A percentile compares a stretch with the other conserved stretches of the same genome.
These are phyloP conservation scores for Pipistrellus kuhlii DNA, from an alignment of 2,797 vertebrate genomes.

Conservation along the genomic window DNA sequence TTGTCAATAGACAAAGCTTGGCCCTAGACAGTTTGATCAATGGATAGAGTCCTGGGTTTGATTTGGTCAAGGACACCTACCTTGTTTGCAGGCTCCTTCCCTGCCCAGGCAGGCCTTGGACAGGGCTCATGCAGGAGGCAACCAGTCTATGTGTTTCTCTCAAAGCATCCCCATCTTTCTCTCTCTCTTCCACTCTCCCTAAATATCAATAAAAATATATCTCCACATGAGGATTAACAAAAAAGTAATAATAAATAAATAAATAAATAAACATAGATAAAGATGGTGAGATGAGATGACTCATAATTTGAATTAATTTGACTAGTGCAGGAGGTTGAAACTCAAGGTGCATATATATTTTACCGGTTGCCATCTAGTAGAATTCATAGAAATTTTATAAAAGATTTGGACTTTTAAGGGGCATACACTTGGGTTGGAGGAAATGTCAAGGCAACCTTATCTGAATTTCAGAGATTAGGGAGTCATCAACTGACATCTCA, in stretches of 20 bases:
- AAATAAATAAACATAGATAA: background rate
- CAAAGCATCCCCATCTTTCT: no score
- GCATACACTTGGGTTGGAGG: background rate
- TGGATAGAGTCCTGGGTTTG: no score
- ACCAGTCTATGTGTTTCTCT: no score
- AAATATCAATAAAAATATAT: no score
- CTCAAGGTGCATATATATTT: background rate
- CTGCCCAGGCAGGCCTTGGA: no score
- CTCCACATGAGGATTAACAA: no score
- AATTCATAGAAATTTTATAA: background rate
- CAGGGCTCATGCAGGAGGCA: no score
- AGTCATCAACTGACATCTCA: background rate
- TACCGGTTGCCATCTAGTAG: background rate
- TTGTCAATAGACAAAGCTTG: background rate
- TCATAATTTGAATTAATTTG: background rate
- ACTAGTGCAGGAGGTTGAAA: background rate
- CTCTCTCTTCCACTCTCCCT: no score
- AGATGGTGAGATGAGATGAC: background rate
- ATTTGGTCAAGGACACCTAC: no score
- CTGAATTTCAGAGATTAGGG: background rate
- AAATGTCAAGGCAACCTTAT: background rate
- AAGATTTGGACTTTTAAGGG: background rate
- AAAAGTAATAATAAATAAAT: no score
- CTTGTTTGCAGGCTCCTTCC: no score
- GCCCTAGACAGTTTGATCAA: no score